Conservation (phyloP, 2,888 invertebrate species). For the Synergus gifuensis region DNA sequence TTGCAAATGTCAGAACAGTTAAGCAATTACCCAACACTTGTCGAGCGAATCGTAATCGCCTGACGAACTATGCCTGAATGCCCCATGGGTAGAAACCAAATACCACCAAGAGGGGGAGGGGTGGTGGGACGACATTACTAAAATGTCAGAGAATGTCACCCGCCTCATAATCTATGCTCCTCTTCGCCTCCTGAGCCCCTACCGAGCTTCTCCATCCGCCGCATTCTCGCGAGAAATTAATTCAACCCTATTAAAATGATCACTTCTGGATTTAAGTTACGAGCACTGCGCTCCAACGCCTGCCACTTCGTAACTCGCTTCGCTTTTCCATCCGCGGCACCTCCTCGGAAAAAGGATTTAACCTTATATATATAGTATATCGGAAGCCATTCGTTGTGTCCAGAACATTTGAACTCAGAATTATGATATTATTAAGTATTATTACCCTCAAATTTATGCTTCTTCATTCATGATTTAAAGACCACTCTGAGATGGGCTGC, state of each 20-base stretch:
- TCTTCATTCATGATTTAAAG: background rate
- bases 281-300: slow-evolving; percentile 50
- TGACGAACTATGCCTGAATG: slow-evolving; percentile 67
- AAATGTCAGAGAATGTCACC: slow-evolving; percentile 76
- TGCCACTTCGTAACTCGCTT: slow-evolving; percentile 6
- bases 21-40: slow-evolving; percentile 59
- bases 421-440: background rate
- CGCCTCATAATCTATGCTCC: slow-evolving; percentile 51
- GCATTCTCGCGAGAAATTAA: slow-evolving; percentile 69
- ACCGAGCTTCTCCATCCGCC: slow-evolving; percentile 49
- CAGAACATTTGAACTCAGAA: background rate
- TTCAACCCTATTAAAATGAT: slow-evolving; percentile 68
- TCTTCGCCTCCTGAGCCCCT: slow-evolving; percentile 52
- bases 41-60: slow-evolving; percentile 62
- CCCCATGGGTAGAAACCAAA: slow-evolving; percentile 69
- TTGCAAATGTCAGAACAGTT: slow-evolving; percentile 22
- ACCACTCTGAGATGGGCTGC: background rate
- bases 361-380: background rate
- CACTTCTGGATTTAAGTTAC: slow-evolving; percentile 69
- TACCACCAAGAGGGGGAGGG: slow-evolving; percentile 62
- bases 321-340: slow-evolving; percentile 17
- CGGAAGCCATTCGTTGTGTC: background rate
- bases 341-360: slow-evolving; percentile 6
- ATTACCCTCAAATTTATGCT: background rate
- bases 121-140: slow-evolving; percentile 71